phyloP scores from a whole-genome alignment of 2,888 invertebrate species.

The Adelognathus sp. region DNA sequence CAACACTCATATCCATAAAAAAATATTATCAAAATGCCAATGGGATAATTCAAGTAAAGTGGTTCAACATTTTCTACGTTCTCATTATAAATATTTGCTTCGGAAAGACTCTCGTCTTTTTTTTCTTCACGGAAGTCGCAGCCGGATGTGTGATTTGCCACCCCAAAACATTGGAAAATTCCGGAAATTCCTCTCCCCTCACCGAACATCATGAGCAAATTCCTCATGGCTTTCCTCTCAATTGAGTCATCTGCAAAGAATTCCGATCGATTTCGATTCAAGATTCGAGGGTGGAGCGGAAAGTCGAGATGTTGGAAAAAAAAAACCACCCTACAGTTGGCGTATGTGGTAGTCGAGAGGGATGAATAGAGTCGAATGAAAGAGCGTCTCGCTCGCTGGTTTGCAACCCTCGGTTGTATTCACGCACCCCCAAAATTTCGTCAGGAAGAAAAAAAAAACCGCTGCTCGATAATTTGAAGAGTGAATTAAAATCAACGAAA shows the following conservation, averaged over 20 bases:
- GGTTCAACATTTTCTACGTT: too few relatives aligned
- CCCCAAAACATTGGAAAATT: not conserved
- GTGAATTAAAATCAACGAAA: not conserved
- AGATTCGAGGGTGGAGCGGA: not conserved
- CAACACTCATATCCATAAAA: not conserved
- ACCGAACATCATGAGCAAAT: not conserved
- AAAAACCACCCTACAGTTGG: not conserved
- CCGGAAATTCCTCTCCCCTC: not conserved
- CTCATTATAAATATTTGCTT: too few relatives aligned
- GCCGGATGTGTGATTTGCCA: not conserved
- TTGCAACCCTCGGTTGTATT: not conserved
- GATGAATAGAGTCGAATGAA: constrained; percentile 21
- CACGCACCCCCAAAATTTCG: constrained; percentile 13
- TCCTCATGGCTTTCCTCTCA: not conserved
- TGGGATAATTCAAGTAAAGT: too few relatives aligned
- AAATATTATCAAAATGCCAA: too few relatives aligned
- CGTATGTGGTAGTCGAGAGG: not conserved
- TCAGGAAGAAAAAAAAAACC: not conserved
- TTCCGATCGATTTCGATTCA: not conserved
- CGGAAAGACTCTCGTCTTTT: too few relatives aligned
- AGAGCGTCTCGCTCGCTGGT: constrained; percentile 3
- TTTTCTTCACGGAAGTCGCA: too few relatives aligned
- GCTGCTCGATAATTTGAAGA: not conserved
- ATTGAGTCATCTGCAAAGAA: constrained; percentile 18
- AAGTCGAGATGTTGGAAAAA: not conserved